Percentiles rank a stretch among this genome's conserved stretches.
These are phyloP conservation scores for Ptyas mucosa DNA, from an alignment of 2,113 vertebrate species.

Conservation along the genomic window DNA sequence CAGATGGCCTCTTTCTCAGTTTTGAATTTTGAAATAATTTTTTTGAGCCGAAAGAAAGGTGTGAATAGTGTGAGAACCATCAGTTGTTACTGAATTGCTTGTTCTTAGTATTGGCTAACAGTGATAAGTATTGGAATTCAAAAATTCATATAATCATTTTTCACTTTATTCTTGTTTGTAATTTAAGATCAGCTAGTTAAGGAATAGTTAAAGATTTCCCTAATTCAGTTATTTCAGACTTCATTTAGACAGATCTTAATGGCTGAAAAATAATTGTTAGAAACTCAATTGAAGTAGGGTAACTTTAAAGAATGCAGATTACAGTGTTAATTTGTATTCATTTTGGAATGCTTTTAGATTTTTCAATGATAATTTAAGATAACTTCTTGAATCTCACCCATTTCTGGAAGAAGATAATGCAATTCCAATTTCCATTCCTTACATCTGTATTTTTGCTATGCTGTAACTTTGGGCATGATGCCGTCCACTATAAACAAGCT, in stretches of 20 bases:
- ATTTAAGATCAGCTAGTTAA: neutral
- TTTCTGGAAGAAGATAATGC: neutral
- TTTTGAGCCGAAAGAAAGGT: neutral
- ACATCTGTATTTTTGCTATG: neutral
- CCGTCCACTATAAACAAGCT: neutral
- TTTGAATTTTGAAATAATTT: neutral
- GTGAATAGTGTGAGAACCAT: neutral
- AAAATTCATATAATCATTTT: neutral
- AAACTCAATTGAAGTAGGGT: neutral
- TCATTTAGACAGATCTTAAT: neutral
- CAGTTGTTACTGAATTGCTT: neutral
- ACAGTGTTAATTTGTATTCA: neutral
- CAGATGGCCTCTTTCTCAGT: neutral
- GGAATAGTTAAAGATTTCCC: neutral
- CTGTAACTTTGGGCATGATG: neutral
- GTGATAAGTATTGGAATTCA: neutral
- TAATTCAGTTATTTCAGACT: neutral
- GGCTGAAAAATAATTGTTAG: neutral
- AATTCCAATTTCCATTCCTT: neutral
- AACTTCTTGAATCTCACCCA: neutral
- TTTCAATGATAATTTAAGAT: neutral
- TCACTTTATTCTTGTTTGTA: neutral
- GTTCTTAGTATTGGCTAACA: neutral
- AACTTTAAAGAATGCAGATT: neutral
- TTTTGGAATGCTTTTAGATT: neutral